Evolutionary conservation across 2,888 invertebrate species (phyloP), one percentile per base, ranked within the genome.

Genomic region (Amorpha juglandis): DNA sequence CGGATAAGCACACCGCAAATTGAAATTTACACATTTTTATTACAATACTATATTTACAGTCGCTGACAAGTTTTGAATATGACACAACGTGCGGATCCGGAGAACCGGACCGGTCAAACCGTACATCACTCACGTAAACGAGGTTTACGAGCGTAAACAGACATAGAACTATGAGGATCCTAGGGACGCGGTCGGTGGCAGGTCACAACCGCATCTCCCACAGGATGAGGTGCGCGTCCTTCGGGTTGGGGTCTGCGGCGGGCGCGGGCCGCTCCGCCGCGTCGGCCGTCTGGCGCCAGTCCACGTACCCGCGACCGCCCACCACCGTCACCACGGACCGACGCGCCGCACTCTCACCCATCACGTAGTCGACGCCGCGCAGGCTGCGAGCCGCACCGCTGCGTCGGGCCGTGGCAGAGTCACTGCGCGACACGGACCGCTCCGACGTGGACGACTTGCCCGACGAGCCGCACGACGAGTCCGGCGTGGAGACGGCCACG

Each of bases 241-340:
- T 97, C 70, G 96, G 96, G 86, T 97, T 97, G 62, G 96, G 96
- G 69, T 96, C 96, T 62, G 94, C 94, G 51, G 94, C 92, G 55
- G 92, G 89, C 64, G 90, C 88, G 8, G 94, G 91, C 42, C 95
- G 91, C 73, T 95, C 95, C 1, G 94, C 90, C 35, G 94, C 92
- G 82, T 96, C 95, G 78, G 96, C 95, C 19, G 96, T 95, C 78
- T 97, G 97, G 66, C 97, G 94, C 96, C 97, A 97, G 89, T 97
- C 97, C 27, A 97, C 95, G 81, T 98, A 98, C 3, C 98, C 98
- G 12, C 97, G 94, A 1, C 98, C 98, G 0, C 98, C 98, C 94
- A 97, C 97, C 64, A 98, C 89, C 0, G 97, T 97, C 53, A 98
- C 95, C 35, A 98, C 96, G 0, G 98, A 98, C 69, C 96, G 93